Evolutionary conservation across 2,113 vertebrate species (phyloP).

Genomic region (Solenodon paradoxus): DNA sequence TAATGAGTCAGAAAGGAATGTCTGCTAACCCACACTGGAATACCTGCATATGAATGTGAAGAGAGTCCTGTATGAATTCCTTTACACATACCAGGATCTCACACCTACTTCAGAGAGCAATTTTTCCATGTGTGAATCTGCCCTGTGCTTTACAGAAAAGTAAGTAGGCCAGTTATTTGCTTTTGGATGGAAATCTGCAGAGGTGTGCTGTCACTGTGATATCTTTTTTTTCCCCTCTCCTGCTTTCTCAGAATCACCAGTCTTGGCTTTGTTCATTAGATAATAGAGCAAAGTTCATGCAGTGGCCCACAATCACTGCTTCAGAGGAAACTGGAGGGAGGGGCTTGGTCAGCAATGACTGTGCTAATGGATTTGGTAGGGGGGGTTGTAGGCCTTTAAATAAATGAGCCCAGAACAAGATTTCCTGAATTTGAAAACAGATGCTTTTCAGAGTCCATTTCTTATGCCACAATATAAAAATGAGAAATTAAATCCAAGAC

Average conservation of each 20-base stretch:
- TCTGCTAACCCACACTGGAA: constrained; percentile 18
- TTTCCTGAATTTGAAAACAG: constrained; percentile 41
- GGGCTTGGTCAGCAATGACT: neutral
- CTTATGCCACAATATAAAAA: constrained; percentile 39
- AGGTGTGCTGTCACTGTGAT: neutral
- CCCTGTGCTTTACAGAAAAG: neutral
- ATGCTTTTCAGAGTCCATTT: constrained; percentile 7
- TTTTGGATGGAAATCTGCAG: neutral
- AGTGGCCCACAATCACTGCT: neutral
- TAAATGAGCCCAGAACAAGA: neutral
- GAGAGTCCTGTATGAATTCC: constrained; percentile 30
- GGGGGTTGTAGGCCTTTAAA: constrained; percentile 34
- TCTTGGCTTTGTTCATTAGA: constrained; percentile 30
- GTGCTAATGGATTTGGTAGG: neutral
- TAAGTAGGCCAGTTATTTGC: neutral
- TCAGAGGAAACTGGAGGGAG: neutral
- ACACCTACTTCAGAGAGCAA: neutral
- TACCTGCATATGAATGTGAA: constrained; percentile 43
- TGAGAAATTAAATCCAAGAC: constrained; percentile 21
- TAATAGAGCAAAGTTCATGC: constrained; percentile 37
- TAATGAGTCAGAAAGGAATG: constrained; percentile 73
- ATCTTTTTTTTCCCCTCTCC: neutral
- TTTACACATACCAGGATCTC: constrained; percentile 41
- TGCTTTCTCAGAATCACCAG: neutral
- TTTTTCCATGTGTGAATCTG: constrained; percentile 18